Evolutionary conservation across 92 coral and sea anemone genomes (phyloP).

Genomic region (Montipora capitata): DNA sequence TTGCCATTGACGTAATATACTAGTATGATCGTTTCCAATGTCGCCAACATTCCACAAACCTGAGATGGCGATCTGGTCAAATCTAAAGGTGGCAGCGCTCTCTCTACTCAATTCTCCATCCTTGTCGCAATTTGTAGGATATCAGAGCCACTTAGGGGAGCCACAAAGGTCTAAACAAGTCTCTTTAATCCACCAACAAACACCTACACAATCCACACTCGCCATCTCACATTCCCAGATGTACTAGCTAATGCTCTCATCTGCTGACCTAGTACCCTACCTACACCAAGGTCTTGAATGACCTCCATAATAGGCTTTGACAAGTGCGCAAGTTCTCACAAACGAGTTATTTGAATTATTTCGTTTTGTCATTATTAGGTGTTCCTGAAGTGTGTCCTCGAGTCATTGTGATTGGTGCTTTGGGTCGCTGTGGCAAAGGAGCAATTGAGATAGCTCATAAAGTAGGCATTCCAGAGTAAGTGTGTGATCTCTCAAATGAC

Average conservation of each 20-base stretch:
- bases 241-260: no score
- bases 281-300: no score
- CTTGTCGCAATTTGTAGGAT: constrained; percentile 59
- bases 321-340: no score
- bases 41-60: constrained; percentile 73
- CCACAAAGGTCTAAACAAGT: neutral
- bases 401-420: constrained; percentile 89
- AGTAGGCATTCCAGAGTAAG: constrained; percentile 88
- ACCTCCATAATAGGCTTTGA: no score
- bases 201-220: no score
- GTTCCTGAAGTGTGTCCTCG: constrained; percentile 72
- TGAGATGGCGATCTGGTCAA: constrained; percentile 60
- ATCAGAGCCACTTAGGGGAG: neutral
- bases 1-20: no score
- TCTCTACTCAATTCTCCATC: constrained; percentile 46
- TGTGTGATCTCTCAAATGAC: neutral
- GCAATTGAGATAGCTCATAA: constrained; percentile 85
- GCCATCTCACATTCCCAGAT: no score
- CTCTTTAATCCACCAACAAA: no score
- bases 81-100: constrained; percentile 23
- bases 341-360: no score
- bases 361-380: constrained; percentile 41
- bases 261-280: no score
- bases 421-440: constrained; percentile 91
- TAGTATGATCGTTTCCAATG: constrained; percentile 18